Conservation (phyloP, 1,140 invertebrate species). For the Thereuonema tuberculata region DNA sequence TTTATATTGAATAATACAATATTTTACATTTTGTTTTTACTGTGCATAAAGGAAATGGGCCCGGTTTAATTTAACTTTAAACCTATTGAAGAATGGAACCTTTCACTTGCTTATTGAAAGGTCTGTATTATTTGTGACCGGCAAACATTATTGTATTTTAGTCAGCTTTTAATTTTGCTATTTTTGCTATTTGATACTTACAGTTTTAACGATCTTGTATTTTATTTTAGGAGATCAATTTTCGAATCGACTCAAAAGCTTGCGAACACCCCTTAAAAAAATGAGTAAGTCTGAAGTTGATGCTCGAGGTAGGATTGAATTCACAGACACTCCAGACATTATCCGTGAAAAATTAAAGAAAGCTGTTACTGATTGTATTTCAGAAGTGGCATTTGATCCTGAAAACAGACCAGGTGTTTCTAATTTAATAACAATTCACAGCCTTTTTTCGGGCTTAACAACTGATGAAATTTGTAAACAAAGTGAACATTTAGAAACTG, state of each 20-base stretch:
- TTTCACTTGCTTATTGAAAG: too few species aligned
- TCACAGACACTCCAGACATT: conserved; percentile 62
- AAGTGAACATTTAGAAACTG: conserved; percentile 52
- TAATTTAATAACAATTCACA: conserved; percentile 77
- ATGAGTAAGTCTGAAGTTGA: conserved; percentile 95
- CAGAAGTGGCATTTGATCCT: conserved; percentile 66
- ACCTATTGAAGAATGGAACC: too few species aligned
- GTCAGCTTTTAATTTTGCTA: too few species aligned
- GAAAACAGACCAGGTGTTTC: conserved; percentile 65
- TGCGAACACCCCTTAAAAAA: conserved; percentile 74
- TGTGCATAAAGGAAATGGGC: too few species aligned
- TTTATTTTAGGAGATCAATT: too few species aligned
- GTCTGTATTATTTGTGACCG: too few species aligned
- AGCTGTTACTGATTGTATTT: conserved; percentile 79
- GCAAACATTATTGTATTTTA: too few species aligned
- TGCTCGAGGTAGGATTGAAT: conserved; percentile 57
- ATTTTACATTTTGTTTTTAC: too few species aligned
- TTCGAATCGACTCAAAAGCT: conserved; percentile 55
- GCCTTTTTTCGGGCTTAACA: conserved; percentile 50
- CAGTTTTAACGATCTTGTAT: too few species aligned
- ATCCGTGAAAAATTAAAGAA: conserved; percentile 75
- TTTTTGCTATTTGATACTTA: too few species aligned
- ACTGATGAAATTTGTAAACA: conserved; percentile 56
- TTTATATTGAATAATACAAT: too few species aligned
- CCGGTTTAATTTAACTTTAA: too few species aligned